phyloP scores from a whole-genome alignment of 2,888 invertebrate species.

The Elmis aenea region DNA sequence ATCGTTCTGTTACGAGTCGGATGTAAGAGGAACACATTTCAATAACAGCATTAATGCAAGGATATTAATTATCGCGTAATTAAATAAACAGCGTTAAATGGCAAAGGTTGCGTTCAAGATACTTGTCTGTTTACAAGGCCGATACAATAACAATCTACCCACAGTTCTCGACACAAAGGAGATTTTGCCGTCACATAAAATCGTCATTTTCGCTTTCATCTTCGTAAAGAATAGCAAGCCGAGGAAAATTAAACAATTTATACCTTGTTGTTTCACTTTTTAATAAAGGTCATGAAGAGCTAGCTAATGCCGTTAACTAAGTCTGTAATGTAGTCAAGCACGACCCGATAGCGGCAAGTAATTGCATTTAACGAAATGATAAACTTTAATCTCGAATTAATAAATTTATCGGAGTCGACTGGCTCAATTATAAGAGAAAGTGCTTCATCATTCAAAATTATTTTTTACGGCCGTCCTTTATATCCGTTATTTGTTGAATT shows the following conservation, averaged over 20 bases:
- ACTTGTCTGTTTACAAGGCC: constrained; percentile 14
- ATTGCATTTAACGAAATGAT: constrained; percentile 10
- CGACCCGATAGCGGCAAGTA: constrained; percentile 7
- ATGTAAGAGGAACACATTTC: too few relatives aligned
- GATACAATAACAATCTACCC: constrained; percentile 3
- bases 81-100: constrained; percentile 14
- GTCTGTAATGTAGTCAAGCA: background rate
- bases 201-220: constrained; percentile 10
- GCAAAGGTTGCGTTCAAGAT: constrained; percentile 12
- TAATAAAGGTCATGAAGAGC: constrained; percentile 1
- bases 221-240: constrained; percentile 4
- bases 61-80: constrained; percentile 16
- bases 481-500: too few relatives aligned
- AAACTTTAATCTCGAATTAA: constrained; percentile 11
- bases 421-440: constrained; percentile 12
- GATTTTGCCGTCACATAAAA: background rate
- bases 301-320: background rate
- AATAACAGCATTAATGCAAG: too few relatives aligned
- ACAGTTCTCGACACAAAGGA: background rate
- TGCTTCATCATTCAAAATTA: too few relatives aligned
- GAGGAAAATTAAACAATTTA: constrained; percentile 8
- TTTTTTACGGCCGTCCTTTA: too few relatives aligned
- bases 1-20: too few relatives aligned
- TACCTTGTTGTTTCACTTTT: constrained; percentile 5
- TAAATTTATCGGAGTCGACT: constrained; percentile 13